Evolutionary conservation across 2,797 vertebrate species (phyloP), one percentile per base, ranked within the genome.

Genomic region (Thunnus albacares): DNA sequence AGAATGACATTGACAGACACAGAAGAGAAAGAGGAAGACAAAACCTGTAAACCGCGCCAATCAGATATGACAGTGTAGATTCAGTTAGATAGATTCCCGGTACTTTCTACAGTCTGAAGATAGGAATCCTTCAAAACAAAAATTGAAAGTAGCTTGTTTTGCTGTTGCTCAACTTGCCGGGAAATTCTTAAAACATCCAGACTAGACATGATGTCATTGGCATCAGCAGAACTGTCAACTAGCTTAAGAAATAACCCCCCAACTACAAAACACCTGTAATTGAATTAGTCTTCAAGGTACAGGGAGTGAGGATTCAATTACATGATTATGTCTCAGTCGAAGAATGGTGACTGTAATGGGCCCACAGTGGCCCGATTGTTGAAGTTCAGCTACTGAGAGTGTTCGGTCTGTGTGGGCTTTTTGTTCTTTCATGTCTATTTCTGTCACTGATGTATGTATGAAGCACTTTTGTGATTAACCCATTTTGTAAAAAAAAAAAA

Each of bases 141-240:
- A 87, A 80, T 15, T 43, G 26, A 86, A 49, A 18, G 75, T 2
- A 56, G 56, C 30, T 1, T 0, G 5, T 70, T 55, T 33, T n/a
- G 69, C 26, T 60, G 52, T 28, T 49, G 53, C 28, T 18, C 52
- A 35, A 11, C 56, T 28, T 18, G 4, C n/a, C 33, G 64, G 33
- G 5, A 6, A 14, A 26, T 49, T 28, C 14, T 58, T 35, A 70
- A 59, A 85, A 64, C 57, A 60, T 62, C 55, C 60, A 49, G 67
- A 56, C 33, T 30, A 90, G 87, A 89, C 90, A 77, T 90, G 88
- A 90, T 81, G 84, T 89, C 90, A 91, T 49, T 56, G 77, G 77
- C 75, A 72, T 82, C 70, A 79, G 67, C 58, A 77, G 65, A 80
- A 69, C n/a, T 47, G 73, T 76, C 68, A 71, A 84, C 68, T 61